Percentiles rank a stretch among this genome's conserved stretches.
These are phyloP conservation scores for Lophura nycthemera DNA, from an alignment of 2,113 vertebrate genomes.

Conservation along the genomic window DNA sequence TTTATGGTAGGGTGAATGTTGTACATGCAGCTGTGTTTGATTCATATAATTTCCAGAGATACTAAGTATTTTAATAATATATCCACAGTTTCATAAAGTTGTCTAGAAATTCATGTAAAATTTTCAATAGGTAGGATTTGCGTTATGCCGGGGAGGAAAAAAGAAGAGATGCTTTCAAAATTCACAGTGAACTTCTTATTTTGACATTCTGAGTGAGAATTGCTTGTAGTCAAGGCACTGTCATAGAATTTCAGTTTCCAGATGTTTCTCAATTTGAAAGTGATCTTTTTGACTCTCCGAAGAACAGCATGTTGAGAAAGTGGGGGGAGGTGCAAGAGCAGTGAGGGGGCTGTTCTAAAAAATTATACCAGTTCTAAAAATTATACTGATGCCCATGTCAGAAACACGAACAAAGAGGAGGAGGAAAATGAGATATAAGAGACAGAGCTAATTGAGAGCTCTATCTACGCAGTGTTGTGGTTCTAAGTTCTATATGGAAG, in stretches of 20 bases:
- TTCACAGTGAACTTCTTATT: background rate
- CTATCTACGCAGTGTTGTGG: background rate
- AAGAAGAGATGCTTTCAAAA: background rate
- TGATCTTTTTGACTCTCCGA: background rate
- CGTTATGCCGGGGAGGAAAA: background rate
- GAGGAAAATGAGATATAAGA: conserved; percentile 45
- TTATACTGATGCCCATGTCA: background rate
- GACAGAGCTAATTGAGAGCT: conserved; percentile 24
- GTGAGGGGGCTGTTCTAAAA: conserved; percentile 18
- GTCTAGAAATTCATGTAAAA: background rate
- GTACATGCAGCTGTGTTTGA: background rate
- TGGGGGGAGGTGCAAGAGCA: conserved; percentile 29
- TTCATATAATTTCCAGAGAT: background rate
- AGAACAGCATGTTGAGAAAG: conserved; percentile 23
- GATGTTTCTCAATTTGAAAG: conserved; percentile 40
- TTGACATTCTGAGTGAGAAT: background rate
- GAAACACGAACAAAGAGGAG: conserved; percentile 43
- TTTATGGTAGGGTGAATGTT: background rate
- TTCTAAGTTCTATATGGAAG: conserved; percentile 53
- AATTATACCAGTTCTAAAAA: conserved; percentile 25
- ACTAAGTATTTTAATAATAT: background rate
- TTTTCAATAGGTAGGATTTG: background rate
- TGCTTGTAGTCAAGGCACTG: background rate
- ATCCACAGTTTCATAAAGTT: background rate
- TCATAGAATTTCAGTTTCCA: conserved; percentile 27